Evolutionary conservation across 2,113 vertebrate genomes (phyloP).

Genomic region (Leucoraja erinaceus): DNA sequence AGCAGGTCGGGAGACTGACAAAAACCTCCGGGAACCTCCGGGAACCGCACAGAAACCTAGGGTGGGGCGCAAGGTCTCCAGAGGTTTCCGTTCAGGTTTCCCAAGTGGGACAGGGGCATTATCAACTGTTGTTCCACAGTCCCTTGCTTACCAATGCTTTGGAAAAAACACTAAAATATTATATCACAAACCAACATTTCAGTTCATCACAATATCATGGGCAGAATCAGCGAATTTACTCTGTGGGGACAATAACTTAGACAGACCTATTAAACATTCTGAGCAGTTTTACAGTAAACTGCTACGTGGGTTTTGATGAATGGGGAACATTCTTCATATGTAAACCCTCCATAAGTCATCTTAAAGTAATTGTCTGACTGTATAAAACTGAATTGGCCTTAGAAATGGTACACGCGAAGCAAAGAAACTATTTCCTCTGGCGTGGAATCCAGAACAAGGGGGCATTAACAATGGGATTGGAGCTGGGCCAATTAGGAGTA

Average conservation of each 20-base stretch:
- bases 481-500: background rate
- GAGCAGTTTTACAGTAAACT: background rate
- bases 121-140: background rate
- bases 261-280: constrained; percentile 3
- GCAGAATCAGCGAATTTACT: constrained; percentile 9
- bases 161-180: background rate
- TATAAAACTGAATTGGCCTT: background rate
- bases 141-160: background rate
- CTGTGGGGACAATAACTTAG: constrained; percentile 16
- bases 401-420: background rate
- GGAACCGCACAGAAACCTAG: too few relatives aligned
- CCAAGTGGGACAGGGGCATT: too few relatives aligned
- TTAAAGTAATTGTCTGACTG: constrained; percentile 17
- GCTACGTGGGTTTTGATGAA: background rate
- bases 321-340: background rate
- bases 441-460: background rate
- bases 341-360: background rate
- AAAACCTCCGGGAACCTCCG: too few relatives aligned
- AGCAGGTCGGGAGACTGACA: too few relatives aligned
- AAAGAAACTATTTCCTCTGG: background rate
- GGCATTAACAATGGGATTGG: background rate
- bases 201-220: background rate
- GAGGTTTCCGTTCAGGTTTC: too few relatives aligned
- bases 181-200: background rate
- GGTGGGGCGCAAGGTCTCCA: too few relatives aligned